phyloP scores from a whole-genome alignment of 2,797 vertebrate species.

The Tapirus indicus region DNA sequence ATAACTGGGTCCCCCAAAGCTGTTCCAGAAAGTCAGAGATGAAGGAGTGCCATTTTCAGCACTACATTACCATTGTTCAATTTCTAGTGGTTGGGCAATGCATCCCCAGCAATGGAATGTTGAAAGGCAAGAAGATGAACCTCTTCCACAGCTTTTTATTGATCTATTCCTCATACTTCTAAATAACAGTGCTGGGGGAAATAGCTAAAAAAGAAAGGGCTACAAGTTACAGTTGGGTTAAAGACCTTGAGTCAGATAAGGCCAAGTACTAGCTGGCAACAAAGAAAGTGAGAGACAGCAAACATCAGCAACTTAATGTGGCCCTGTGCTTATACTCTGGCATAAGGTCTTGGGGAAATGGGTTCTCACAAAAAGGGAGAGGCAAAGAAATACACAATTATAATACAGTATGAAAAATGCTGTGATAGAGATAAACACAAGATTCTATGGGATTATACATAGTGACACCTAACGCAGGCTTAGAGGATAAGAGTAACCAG shows the following conservation, averaged over 20 bases:
- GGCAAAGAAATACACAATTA: not conserved
- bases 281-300: conserved; percentile 4
- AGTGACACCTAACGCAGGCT: not conserved
- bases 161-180: not conserved
- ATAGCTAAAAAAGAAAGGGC: conserved; percentile 58
- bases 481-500: not conserved
- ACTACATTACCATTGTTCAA: conserved; percentile 10
- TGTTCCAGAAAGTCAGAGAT: not conserved
- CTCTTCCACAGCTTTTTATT: not conserved
- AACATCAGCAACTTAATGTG: not conserved
- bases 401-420: not conserved
- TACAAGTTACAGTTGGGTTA: conserved; percentile 5
- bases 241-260: conserved; percentile 40
- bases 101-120: not conserved
- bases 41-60: not conserved
- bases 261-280: not conserved
- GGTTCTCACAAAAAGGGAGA: not conserved
- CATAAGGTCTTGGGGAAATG: not conserved
- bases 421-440: not conserved
- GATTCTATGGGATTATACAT: not conserved
- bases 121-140: not conserved
- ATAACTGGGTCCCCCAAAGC: not conserved
- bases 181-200: not conserved
- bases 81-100: conserved; percentile 29
- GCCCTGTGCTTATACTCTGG: not conserved